Evolutionary conservation across 2,888 invertebrate genomes (phyloP).

Genomic region (Caenorhabditis angaria): DNA sequence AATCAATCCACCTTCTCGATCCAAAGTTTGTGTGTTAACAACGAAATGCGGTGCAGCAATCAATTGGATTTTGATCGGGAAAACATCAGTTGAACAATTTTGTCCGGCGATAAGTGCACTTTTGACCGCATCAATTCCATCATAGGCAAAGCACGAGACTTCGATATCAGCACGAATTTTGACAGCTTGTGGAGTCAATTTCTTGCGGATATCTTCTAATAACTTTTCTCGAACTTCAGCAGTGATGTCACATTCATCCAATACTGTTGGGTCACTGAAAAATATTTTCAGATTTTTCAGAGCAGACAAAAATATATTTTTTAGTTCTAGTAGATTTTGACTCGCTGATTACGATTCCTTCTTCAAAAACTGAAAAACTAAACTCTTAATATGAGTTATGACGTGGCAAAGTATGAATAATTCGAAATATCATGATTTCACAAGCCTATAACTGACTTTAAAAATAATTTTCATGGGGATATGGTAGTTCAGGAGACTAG

Average conservation of each 20-base stretch:
- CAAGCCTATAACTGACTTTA: no score
- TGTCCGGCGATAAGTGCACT: constrained; percentile 87
- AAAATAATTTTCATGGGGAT: no score
- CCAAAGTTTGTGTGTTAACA: constrained; percentile 97
- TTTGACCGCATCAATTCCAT: constrained; percentile 98
- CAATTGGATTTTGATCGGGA: constrained; percentile 96
- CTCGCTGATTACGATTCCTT: no score
- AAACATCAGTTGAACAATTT: constrained; percentile 86
- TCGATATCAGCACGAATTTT: constrained; percentile 84
- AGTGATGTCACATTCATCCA: constrained; percentile 94
- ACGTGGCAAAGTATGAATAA: no score
- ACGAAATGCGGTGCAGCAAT: constrained; percentile 98
- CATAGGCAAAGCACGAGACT: constrained; percentile 93
- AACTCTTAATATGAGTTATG: no score
- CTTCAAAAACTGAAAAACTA: no score
- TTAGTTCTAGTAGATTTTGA: no score
- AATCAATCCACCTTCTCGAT: constrained; percentile 80
- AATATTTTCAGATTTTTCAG: constrained; percentile 10
- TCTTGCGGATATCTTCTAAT: constrained; percentile 90
- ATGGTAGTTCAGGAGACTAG: no score
- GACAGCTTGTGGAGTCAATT: constrained; percentile 94
- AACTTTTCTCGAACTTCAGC: constrained; percentile 90
- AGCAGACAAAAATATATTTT: background rate
- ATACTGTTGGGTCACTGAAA: constrained; percentile 87
- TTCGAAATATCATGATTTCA: no score